phyloP scores from a whole-genome alignment of 2,113 vertebrate genomes.

The Echinops telfairi region DNA sequence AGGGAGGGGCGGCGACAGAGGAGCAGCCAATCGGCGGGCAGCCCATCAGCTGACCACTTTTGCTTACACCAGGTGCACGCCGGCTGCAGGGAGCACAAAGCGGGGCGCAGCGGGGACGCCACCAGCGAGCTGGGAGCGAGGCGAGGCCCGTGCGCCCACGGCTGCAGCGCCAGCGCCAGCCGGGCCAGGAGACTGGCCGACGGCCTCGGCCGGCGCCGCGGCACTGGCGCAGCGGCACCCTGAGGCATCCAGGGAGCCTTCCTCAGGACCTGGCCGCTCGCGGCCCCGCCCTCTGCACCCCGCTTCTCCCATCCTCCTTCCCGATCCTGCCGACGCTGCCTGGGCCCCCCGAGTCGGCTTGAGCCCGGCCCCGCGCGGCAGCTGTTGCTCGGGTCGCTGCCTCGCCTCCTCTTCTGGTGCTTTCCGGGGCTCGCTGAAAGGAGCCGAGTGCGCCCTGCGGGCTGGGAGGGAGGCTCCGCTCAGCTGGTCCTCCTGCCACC shows the following conservation, averaged over 20 bases:
- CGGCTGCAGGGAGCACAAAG: constrained; percentile 85
- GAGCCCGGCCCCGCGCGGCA: constrained; percentile 47
- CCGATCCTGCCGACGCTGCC: not conserved
- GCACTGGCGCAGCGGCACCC: not conserved
- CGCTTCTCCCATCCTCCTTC: not conserved
- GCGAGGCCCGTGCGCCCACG: constrained; percentile 80
- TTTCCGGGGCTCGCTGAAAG: constrained; percentile 42
- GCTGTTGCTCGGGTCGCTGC: constrained; percentile 56
- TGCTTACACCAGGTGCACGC: constrained; percentile 93
- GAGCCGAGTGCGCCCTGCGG: constrained; percentile 48
- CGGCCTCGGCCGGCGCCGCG: constrained; percentile 1
- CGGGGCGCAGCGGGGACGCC: constrained; percentile 68
- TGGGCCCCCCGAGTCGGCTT: not conserved
- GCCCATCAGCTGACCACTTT: constrained; percentile 92
- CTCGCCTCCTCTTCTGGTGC: not conserved
- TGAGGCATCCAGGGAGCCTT: not conserved
- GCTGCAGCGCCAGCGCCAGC: constrained; percentile 32
- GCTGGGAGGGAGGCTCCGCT: constrained; percentile 42
- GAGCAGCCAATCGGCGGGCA: constrained; percentile 89
- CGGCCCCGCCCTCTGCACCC: constrained; percentile 69
- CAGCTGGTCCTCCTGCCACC: not conserved
- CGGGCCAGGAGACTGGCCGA: not conserved
- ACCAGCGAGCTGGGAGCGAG: constrained; percentile 73
- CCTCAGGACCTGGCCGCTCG: not conserved
- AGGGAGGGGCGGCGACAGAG: constrained; percentile 79